Percentiles rank a stretch among this genome's conserved stretches.
Conservation (phyloP, 2,113 vertebrate species). For the Jaculus jaculus region DNA sequence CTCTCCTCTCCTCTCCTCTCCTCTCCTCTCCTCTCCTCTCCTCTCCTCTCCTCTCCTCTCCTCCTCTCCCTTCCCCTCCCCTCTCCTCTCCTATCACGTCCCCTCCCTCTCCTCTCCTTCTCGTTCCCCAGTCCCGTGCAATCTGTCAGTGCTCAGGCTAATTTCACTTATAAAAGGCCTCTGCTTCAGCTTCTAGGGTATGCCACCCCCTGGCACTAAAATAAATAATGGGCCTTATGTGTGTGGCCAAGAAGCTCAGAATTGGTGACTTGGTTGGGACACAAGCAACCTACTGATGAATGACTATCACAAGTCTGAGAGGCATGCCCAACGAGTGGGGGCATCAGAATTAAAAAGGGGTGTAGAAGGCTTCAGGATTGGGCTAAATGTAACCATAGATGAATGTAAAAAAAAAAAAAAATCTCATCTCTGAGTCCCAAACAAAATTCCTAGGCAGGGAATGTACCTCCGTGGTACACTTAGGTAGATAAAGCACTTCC, state of each 20-base stretch:
- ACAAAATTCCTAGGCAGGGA: background rate
- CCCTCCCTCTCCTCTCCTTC: background rate
- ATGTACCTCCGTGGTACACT: background rate
- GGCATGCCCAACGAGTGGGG: too few relatives aligned
- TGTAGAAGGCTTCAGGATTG: background rate
- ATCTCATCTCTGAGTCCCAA: background rate
- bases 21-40: too few relatives aligned
- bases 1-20: too few relatives aligned
- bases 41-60: too few relatives aligned
- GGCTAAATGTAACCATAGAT: background rate
- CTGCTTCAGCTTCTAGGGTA: background rate
- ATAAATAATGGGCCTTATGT: background rate
- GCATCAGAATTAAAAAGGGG: background rate
- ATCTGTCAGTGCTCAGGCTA: background rate
- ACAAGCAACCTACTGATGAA: background rate
- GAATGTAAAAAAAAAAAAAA: background rate
- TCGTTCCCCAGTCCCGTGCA: too few relatives aligned
- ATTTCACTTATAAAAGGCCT: background rate
- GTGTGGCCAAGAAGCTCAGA: accelerated
- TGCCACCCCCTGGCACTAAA: constrained; percentile 32
- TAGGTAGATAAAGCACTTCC: background rate
- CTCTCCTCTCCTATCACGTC: too few relatives aligned
- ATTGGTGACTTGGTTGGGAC: background rate
- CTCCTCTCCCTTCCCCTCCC: too few relatives aligned
- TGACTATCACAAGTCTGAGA: background rate